Evolutionary conservation across 1,140 invertebrate genomes (phyloP), one percentile per base, ranked within the genome.

Genomic region (Drosophila tsacasi): DNA sequence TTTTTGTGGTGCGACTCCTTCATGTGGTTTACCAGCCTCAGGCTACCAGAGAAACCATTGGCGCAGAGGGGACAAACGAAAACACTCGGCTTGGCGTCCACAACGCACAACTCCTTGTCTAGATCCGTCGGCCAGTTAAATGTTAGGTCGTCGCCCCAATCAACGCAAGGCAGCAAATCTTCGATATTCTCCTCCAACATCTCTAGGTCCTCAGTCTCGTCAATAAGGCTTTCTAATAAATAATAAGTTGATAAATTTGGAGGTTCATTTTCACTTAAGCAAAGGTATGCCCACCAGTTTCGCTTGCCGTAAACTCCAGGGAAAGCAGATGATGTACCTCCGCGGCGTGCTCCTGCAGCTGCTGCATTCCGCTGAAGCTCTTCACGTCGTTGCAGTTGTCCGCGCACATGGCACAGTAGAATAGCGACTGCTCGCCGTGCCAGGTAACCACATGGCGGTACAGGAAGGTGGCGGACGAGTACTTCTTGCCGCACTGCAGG

Each of bases 131-230:
- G 84, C 84, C 84, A 89, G 12, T 74, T 85, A 15, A 89, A 89
- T 15, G 85, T 84, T 0, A 90, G 50, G 42, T 89, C 84, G 52
- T 89, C 85, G 13, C 66, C 84, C 85, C 85, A 84, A 37, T 89
- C 85, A 3, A 84, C 47, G 12, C 63, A 81, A 12, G 85, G 84
- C 50, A 87, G 32, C 9, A 89, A 39, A 23, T 89, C 85, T 6
- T 89, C 84, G 32, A 89, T 89, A 39, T 90, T 90, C 74, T 89
- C 84, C 44, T 89, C 84, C 2, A 89, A 64, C 84, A 89, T 89
- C 54, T 89, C 84, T 27, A 89, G 42, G 19, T 89, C 71, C 39
- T 89, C 85, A 1, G 81, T 89, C 5, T 89, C 84, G 19, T 84
- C 85, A 5, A 81, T 62, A 27, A 71, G 47, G 52, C 83, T 87